Evolutionary conservation across 2,113 vertebrate genomes (phyloP), one percentile per base, ranked within the genome.

Genomic region (Sinocyclocheilus maitianheensis): DNA sequence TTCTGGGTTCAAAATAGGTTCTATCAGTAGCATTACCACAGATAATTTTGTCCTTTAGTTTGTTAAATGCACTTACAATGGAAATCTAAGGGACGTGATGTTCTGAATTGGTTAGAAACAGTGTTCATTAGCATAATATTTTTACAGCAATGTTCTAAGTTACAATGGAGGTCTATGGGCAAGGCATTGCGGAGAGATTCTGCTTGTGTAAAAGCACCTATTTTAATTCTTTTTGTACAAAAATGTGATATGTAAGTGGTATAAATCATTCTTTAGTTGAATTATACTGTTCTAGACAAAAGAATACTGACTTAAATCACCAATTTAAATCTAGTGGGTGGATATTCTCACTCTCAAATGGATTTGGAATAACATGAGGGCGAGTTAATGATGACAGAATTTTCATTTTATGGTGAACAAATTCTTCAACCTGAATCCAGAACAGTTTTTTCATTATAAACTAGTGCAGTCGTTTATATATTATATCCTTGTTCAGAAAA

Each of bases 401-500:
- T 62, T 22, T 62, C 7, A 62, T 62, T n/a, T 62, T n/a, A 62
- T 10, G 20, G 7, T 10, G 20, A 62, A 62, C 58, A 22, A 60
- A 60, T 60, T 60, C 18, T 60, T 60, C 7, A 60, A 22, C 14
- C 20, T 55, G 53, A 55, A 63, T n/a, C 40, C 40, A 46, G 71
- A 74, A n/a, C 6, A 0, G 16, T 55, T 55, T 55, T 76, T 75
- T 83, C 53, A 20, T 24, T 30, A n/a, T 74, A 55, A 65, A 74
- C 55, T n/a, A 12, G 24, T 40, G 86, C 9, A 71, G 79, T 20
- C 1, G 46, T 43, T 62, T 79, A 34, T 48, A 11, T 24, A 22
- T n/a, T n/a, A 78, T 77, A 40, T 74, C 43, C 48, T 86, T 55
- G 6, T 20, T 86, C 65, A 10, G 67, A 85, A 86, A 86, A 84